Conservation (phyloP, 1,140 invertebrate species). For the Rhyacophila brunnea region DNA sequence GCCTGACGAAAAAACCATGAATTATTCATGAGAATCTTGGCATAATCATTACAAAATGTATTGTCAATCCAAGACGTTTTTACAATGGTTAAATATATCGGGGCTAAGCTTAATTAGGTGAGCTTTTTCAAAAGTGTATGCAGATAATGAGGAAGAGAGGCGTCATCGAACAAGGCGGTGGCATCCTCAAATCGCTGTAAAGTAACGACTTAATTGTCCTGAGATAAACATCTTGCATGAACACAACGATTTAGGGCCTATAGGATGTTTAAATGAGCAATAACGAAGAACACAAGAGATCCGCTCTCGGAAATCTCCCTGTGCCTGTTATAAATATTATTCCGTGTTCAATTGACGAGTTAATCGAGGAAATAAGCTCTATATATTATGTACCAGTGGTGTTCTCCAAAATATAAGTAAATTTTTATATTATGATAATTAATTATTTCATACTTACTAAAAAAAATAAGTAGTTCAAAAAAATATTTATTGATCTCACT, state of each 20-base stretch:
- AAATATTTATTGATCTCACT: too few species aligned
- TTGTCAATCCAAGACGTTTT: conserved; percentile 2
- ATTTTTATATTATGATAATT: too few species aligned
- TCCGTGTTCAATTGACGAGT: conserved; percentile 4
- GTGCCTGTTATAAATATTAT: conserved; percentile 9
- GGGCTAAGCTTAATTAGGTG: conserved; percentile 24
- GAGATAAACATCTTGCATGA: conserved; percentile 19
- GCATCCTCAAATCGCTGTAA: conserved; percentile 26
- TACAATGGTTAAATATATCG: conserved; percentile 7
- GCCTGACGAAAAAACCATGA: not conserved
- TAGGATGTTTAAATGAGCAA: not conserved
- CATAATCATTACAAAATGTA: conserved; percentile 6
- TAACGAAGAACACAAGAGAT: conserved; percentile 12
- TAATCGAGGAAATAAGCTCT: conserved; percentile 9
- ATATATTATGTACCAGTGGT: too few species aligned
- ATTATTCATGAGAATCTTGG: conserved; percentile 10
- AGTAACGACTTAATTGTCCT: conserved; percentile 29
- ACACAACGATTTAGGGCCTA: conserved; percentile 19
- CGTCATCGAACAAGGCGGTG: conserved; percentile 17
- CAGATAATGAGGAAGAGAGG: conserved; percentile 16
- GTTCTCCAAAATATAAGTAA: too few species aligned
- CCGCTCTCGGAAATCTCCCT: conserved; percentile 7
- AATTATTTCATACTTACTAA: too few species aligned
- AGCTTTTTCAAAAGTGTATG: conserved; percentile 15
- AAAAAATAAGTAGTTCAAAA: too few species aligned